Evolutionary conservation across 2,888 invertebrate species (phyloP).

Genomic region (Tetrapedia diversipes): DNA sequence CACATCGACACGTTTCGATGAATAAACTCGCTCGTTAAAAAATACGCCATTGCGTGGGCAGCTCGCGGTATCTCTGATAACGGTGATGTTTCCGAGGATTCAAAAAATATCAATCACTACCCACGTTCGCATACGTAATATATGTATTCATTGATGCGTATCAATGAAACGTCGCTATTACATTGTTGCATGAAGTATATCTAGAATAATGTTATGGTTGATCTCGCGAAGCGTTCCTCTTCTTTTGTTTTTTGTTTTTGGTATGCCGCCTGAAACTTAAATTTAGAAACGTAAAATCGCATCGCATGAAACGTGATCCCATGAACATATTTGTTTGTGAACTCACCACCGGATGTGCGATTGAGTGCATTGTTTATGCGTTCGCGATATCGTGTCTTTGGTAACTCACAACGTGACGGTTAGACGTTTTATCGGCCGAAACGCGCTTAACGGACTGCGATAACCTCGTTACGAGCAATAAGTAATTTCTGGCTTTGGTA

Average conservation of each 20-base stretch:
- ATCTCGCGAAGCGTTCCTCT: neutral
- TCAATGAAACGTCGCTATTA: neutral
- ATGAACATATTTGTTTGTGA: slow-evolving; percentile 11
- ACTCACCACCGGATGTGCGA: neutral
- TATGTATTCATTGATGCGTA: neutral
- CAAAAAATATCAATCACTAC: neutral
- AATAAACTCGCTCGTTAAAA: slow-evolving; percentile 8
- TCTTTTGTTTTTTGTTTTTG: neutral
- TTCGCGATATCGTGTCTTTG: neutral
- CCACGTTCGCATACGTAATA: too few relatives aligned
- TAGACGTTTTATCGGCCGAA: neutral
- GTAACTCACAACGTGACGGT: neutral
- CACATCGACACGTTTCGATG: slow-evolving; percentile 1
- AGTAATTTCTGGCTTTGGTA: slow-evolving; percentile 11
- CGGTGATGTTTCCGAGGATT: neutral
- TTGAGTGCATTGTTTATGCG: slow-evolving; percentile 7
- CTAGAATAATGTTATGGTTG: too few relatives aligned
- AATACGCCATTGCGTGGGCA: slow-evolving; percentile 34
- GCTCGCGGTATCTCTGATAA: neutral
- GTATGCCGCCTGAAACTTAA: neutral
- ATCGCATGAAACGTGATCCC: neutral
- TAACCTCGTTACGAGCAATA: slow-evolving; percentile 11
- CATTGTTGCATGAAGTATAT: too few relatives aligned
- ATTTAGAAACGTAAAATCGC: neutral
- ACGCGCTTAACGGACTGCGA: neutral